phyloP scores from a whole-genome alignment of 1,140 invertebrate species.

The Panagrolaimus sp. region DNA sequence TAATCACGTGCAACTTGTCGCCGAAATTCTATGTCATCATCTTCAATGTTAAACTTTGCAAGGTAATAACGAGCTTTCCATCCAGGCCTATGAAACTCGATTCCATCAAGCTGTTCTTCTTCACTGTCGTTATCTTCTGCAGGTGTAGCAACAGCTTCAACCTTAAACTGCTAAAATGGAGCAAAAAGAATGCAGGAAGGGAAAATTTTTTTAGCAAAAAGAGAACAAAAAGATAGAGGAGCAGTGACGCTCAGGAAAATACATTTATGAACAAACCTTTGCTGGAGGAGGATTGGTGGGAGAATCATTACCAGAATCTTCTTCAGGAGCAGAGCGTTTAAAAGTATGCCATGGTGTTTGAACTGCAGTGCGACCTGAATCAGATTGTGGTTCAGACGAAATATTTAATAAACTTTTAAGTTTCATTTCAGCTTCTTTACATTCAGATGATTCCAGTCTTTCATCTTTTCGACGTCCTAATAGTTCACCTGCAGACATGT shows the following conservation, averaged over 20 bases:
- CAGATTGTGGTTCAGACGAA: neutral
- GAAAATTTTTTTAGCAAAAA: neutral
- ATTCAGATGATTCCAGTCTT: neutral
- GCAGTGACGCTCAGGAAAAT: too few species aligned
- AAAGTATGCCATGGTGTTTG: neutral
- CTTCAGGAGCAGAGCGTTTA: neutral
- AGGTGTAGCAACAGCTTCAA: neutral
- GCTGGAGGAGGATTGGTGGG: neutral
- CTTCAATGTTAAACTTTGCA: constrained; percentile 83
- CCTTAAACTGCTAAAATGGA: constrained; percentile 10
- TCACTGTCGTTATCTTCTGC: constrained; percentile 63
- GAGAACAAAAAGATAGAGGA: neutral
- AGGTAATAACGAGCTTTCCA: constrained; percentile 96
- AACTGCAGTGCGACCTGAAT: neutral
- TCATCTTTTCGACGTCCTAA: neutral
- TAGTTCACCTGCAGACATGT: neutral
- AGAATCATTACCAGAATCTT: neutral
- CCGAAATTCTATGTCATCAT: constrained; percentile 77
- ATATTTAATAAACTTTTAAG: neutral
- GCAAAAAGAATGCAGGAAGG: neutral
- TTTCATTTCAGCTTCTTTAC: neutral
- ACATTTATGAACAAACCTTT: neutral
- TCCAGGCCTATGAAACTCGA: constrained; percentile 90
- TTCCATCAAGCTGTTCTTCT: constrained; percentile 80
- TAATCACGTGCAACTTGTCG: constrained; percentile 81